Conservation (phyloP, 1,140 invertebrate genomes). For the Cyclargus thomasi region DNA sequence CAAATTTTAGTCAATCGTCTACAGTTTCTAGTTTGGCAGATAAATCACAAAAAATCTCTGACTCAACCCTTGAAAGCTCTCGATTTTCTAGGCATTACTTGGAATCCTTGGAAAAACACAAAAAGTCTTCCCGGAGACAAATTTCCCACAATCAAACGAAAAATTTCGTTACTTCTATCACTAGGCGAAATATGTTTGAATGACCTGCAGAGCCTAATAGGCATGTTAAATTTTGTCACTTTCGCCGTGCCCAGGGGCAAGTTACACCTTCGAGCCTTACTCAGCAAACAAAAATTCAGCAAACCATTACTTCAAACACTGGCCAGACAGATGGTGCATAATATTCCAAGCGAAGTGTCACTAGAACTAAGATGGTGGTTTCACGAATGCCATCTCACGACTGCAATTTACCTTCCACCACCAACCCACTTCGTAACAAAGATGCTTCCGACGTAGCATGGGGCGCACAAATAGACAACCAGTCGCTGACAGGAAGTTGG, state of each 20-base stretch:
- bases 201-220: slow-evolving; percentile 22
- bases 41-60: slow-evolving; percentile 4
- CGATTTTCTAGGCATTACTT: slow-evolving; percentile 19
- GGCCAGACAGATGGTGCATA: not conserved
- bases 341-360: slow-evolving; percentile 2
- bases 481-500: slow-evolving; percentile 21
- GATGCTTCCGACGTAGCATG: slow-evolving; percentile 28
- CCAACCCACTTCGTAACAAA: slow-evolving; percentile 22
- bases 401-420: slow-evolving; percentile 21
- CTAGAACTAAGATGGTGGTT: slow-evolving; percentile 25
- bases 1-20: not conserved
- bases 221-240: slow-evolving; percentile 26
- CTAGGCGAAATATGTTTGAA: not conserved
- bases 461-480: slow-evolving; percentile 25
- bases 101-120: slow-evolving; percentile 18
- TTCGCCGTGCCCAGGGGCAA: slow-evolving; percentile 24
- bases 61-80: not conserved
- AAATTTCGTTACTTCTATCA: too few species aligned
- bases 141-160: not conserved
- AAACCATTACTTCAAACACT: not conserved
- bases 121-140: slow-evolving; percentile 17
- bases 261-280: slow-evolving; percentile 18
- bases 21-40: not conserved
- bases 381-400: slow-evolving; percentile 3
- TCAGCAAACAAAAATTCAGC: slow-evolving; percentile 17